A percentile compares a stretch with the other conserved stretches of the same genome.
These are phyloP conservation scores for Neodiprion pinetum DNA, from an alignment of 1,140 invertebrate species.

Conservation along the genomic window DNA sequence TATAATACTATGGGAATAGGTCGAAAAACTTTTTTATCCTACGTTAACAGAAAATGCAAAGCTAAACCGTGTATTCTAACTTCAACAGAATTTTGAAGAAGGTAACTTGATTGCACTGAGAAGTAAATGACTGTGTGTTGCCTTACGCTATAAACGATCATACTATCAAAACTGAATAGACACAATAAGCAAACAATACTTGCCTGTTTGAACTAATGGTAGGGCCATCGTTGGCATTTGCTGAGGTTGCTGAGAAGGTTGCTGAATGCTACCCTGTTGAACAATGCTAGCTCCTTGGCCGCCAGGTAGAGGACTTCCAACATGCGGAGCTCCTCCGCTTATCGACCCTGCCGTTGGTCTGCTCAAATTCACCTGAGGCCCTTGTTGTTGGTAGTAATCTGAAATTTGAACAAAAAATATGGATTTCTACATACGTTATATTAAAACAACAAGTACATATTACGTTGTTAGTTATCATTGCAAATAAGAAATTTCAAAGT, in stretches of 20 bases:
- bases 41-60: no score
- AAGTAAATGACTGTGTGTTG: no score
- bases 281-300: slow-evolving; percentile 51
- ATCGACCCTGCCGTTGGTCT: slow-evolving; percentile 46
- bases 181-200: slow-evolving; percentile 17
- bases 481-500: slow-evolving; percentile 8
- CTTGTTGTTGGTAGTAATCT: slow-evolving; percentile 37
- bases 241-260: slow-evolving; percentile 47
- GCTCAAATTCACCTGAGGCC: slow-evolving; percentile 42
- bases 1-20: no score
- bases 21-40: no score
- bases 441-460: slow-evolving; percentile 1
- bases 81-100: no score
- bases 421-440: not conserved
- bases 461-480: not conserved
- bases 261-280: slow-evolving; percentile 51
- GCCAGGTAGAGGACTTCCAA: slow-evolving; percentile 45
- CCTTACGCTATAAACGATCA: not conserved
- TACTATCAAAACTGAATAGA: not conserved
- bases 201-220: slow-evolving; percentile 45
- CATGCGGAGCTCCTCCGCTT: slow-evolving; percentile 48
- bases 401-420: slow-evolving; percentile 24
- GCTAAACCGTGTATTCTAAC: no score
- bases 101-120: no score
- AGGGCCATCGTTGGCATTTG: slow-evolving; percentile 47